Base-by-base conservation (phyloP, 2,797 vertebrate genomes). In the Glossophaga mutica region DNA sequence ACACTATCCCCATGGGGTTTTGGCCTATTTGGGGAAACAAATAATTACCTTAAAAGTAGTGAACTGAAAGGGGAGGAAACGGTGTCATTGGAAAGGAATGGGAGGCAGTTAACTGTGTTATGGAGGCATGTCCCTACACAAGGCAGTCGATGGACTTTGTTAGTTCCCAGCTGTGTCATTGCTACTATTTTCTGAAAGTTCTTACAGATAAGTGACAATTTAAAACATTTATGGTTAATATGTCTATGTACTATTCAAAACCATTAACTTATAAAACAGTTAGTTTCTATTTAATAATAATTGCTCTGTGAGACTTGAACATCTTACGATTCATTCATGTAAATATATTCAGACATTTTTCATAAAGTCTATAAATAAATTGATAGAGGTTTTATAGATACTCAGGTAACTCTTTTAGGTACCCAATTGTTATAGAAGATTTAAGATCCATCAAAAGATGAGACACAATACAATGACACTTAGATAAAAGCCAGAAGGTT, bases 201-300 rank as follows among this genome's bases (percentile, higher is more conserved):
- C 76, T 79, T 87, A 74, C n/a, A 87, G 24, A 83, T 96, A 96
- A 97, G 79, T 88, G 82, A 78, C 37, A 57, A 50, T 50, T 73
- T 71, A 88, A 91, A 3, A 78, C 22, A 67, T 95, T 96, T 94
- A 50, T 8, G 71, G 85, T 91, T 97, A 91, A 91, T 94, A 85
- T 85, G 74, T 96, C 88, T 71, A 1, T 71, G 0, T 34, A 67
- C 77, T 95, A 91, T 94, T 0, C 0, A 71, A 37, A 85, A 78
- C 18, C 21, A 92, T 95, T 86, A 86, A 19, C 50, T 79, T 77
- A 44, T 6, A 96, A 94, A 95, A 96, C 95, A 94, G 92, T 89
- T 74, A 26, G 1, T 0, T 32, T 62, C 26, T 74, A 7, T 29
- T 85, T 94, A 44, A 74, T 77, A 57, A 90, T 62, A 94, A 86